phyloP scores from a whole-genome alignment of 2,888 invertebrate species.

The Endomychus coccineus region DNA sequence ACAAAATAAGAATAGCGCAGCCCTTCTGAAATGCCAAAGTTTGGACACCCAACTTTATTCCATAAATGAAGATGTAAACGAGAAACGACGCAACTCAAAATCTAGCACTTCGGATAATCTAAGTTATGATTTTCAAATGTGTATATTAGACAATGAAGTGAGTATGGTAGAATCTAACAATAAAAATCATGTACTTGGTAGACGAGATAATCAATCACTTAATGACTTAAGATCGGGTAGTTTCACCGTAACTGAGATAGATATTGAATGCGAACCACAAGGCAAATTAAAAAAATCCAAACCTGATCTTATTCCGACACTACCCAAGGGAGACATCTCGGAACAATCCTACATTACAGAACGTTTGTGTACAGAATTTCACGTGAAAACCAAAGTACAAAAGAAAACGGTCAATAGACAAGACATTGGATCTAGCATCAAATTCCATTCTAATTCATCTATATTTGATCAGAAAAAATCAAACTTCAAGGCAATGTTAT shows the following conservation, averaged over 20 bases:
- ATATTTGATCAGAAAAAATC: constrained; percentile 6
- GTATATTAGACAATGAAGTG: constrained; percentile 32
- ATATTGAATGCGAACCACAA: constrained; percentile 28
- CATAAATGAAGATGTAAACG: constrained; percentile 15
- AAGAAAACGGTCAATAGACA: constrained; percentile 28
- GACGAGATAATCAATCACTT: constrained; percentile 7
- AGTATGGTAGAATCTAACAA: constrained; percentile 5
- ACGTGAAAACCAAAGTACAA: constrained; percentile 57
- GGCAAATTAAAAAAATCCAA: constrained; percentile 31
- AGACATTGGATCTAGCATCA: constrained; percentile 11
- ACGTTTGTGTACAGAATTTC: constrained; percentile 62
- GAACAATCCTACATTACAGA: constrained; percentile 58
- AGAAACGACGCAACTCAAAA: constrained; percentile 23
- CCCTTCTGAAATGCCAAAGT: constrained; percentile 37
- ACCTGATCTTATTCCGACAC: constrained; percentile 38
- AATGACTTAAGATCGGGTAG: constrained; percentile 23
- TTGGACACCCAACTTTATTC: constrained; percentile 35
- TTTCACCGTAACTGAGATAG: constrained; percentile 24
- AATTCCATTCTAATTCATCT: constrained; percentile 9
- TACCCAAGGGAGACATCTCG: constrained; percentile 28
- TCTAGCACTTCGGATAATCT: constrained; percentile 32
- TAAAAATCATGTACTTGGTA: constrained; percentile 5
- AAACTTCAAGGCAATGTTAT: neutral
- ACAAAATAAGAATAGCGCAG: constrained; percentile 28
- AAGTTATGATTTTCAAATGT: constrained; percentile 37